These are phyloP conservation scores for Sternotherus odoratus DNA, from an alignment of 2,797 vertebrate genomes.

Conservation along the genomic window DNA sequence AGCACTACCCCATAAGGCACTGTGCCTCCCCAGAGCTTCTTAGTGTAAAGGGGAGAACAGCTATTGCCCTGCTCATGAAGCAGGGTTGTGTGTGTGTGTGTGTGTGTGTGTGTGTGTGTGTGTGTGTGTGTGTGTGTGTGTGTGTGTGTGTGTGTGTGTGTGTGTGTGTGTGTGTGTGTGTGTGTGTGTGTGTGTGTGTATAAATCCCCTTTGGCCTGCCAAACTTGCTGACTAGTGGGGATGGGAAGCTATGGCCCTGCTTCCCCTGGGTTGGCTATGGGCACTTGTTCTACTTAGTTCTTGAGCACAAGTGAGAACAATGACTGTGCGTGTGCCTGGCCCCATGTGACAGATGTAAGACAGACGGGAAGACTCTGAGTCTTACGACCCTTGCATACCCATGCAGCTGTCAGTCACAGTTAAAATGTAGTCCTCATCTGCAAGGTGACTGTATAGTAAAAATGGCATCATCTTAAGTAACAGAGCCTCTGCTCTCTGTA, in stretches of 20 bases:
- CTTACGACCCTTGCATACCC: not conserved
- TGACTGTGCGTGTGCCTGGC: not conserved
- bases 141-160: too few relatives aligned
- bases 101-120: too few relatives aligned
- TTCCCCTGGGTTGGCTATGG: not conserved
- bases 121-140: too few relatives aligned
- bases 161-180: too few relatives aligned
- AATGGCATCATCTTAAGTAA: not conserved
- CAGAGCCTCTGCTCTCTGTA: not conserved
- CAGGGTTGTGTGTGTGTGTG: too few relatives aligned
- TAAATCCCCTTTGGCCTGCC: not conserved
- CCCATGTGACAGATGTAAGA: rapidly evolving
- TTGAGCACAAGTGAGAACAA: not conserved
- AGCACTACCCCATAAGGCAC: not conserved
- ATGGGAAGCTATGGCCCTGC: not conserved
- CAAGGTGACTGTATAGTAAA: not conserved
- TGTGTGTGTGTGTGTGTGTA: too few relatives aligned
- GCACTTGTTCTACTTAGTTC: not conserved
- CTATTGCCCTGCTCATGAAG: not conserved
- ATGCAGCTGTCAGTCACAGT: not conserved
- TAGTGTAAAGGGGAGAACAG: not conserved
- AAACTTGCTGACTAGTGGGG: not conserved
- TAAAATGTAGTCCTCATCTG: not conserved
- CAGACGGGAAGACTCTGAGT: not conserved
- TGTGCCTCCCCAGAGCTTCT: too few relatives aligned